These are phyloP conservation scores for Deilephila elpenor DNA, from an alignment of 2,888 invertebrate genomes.

Conservation along the genomic window DNA sequence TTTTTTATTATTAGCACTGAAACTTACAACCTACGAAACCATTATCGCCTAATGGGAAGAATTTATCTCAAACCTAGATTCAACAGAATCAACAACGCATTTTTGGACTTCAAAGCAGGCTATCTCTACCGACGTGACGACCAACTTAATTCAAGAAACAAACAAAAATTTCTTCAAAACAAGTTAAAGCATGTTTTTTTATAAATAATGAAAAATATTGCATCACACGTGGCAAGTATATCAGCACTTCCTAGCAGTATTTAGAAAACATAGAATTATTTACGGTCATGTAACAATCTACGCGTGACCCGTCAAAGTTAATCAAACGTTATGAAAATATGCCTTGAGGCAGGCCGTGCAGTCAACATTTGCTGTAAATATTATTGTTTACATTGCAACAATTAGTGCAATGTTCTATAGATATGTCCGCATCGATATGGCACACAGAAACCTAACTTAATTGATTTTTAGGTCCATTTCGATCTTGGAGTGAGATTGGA, in stretches of 20 bases:
- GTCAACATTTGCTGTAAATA: neutral
- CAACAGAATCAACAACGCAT: too few species aligned
- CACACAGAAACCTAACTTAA: too few species aligned
- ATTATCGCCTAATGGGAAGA: too few species aligned
- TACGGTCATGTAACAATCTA: neutral
- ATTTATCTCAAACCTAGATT: too few species aligned
- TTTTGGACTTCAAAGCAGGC: too few species aligned
- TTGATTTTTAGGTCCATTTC: too few species aligned
- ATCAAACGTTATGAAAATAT: constrained; percentile 17
- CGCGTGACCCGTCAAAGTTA: constrained; percentile 6
- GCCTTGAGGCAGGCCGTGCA: neutral
- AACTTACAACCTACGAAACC: too few species aligned
- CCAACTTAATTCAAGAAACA: too few species aligned
- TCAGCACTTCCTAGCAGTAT: constrained; percentile 1
- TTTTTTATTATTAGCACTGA: too few species aligned
- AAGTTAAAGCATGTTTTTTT: neutral
- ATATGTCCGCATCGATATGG: neutral
- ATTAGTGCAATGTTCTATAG: neutral
- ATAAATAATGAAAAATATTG: neutral
- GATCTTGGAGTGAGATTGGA: too few species aligned
- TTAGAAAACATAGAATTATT: constrained; percentile 19
- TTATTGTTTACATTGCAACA: neutral
- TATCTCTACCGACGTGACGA: too few species aligned
- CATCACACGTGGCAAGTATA: neutral
- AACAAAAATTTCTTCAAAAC: too few species aligned